These are phyloP conservation scores for Odontothrips loti DNA, from an alignment of 2,888 invertebrate genomes.

Conservation along the genomic window DNA sequence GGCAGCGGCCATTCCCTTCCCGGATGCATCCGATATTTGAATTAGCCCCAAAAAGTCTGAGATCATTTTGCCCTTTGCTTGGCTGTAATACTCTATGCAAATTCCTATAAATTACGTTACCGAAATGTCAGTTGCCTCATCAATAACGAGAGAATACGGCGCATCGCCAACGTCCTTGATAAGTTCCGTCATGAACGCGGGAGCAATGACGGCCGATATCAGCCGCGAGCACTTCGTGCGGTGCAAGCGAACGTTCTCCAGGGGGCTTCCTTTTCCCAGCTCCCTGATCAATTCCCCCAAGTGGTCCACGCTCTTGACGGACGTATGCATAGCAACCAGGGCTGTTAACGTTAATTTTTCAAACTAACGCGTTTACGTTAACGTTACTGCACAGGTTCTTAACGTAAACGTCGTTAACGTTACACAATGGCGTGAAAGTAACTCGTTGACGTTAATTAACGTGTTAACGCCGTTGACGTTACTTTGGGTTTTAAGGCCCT, in stretches of 20 bases:
- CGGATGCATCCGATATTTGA: background rate
- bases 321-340: slow-evolving; percentile 1
- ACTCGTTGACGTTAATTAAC: too few species aligned
- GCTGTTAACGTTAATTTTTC: too few species aligned
- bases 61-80: background rate
- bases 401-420: too few species aligned
- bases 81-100: slow-evolving; percentile 31
- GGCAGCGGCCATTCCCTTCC: background rate
- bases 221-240: slow-evolving; percentile 32
- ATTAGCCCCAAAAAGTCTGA: slow-evolving; percentile 1
- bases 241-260: slow-evolving; percentile 30
- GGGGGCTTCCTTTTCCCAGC: slow-evolving; percentile 8
- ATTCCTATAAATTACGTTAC: slow-evolving; percentile 29
- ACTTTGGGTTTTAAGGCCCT: too few species aligned
- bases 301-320: slow-evolving; percentile 28
- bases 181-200: slow-evolving; percentile 30
- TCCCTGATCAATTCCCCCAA: slow-evolving; percentile 23
- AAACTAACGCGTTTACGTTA: too few species aligned
- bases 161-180: slow-evolving; percentile 29
- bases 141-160: slow-evolving; percentile 31
- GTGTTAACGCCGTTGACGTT: too few species aligned
- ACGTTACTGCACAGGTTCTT: too few species aligned
- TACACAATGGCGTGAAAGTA: too few species aligned
- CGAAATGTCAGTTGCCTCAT: slow-evolving; percentile 32
- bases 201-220: slow-evolving; percentile 30